These are phyloP conservation scores for Cephalopholis sonnerati DNA, from an alignment of 2,113 vertebrate species.

Conservation along the genomic window DNA sequence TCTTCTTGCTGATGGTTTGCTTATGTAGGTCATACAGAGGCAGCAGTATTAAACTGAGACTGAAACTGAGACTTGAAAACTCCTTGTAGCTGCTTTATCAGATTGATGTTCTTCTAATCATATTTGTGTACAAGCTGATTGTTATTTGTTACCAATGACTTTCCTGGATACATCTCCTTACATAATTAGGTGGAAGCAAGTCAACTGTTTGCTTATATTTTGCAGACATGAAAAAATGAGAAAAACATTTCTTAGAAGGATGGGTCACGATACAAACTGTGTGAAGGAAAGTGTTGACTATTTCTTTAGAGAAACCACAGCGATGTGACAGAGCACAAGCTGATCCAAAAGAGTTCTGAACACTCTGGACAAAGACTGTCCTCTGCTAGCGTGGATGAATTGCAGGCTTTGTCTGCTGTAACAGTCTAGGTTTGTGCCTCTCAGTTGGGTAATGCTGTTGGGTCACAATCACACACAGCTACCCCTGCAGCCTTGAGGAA, in stretches of 20 bases:
- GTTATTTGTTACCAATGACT: neutral
- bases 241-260: neutral
- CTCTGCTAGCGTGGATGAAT: constrained; percentile 67
- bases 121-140: neutral
- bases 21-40: no score
- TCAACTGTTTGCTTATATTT: neutral
- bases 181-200: neutral
- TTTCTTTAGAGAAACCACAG: neutral
- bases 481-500: constrained; percentile 3
- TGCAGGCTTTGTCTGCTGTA: constrained; percentile 70
- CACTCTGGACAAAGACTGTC: constrained; percentile 55
- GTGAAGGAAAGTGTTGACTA: neutral
- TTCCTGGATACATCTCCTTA: neutral
- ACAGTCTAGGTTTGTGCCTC: constrained; percentile 51
- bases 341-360: constrained; percentile 30
- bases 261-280: no score
- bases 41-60: no score
- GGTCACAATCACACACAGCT: constrained; percentile 25
- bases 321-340: constrained; percentile 25
- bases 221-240: neutral
- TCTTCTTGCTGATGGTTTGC: no score
- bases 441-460: constrained; percentile 40
- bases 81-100: neutral
- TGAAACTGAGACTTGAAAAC: no score
- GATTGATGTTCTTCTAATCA: neutral